Percentiles rank a stretch among this genome's conserved stretches.
Evolutionary conservation across 2,888 invertebrate species (phyloP).

Genomic region (Tetragonula carbonaria): DNA sequence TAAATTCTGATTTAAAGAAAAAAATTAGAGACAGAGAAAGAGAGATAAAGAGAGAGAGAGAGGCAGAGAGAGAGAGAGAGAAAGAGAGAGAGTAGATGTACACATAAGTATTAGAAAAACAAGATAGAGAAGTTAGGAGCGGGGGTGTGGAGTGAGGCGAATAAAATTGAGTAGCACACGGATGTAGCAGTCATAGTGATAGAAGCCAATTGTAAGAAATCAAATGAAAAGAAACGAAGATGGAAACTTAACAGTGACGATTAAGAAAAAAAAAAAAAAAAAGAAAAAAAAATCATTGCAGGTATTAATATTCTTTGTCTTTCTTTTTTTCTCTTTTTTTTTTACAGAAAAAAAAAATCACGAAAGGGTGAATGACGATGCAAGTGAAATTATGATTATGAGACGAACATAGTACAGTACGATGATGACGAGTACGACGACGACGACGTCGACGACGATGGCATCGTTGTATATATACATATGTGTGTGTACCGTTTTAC

Average conservation of each 20-base stretch:
- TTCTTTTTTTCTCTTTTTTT: not conserved
- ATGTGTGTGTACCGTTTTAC: conserved; percentile 50
- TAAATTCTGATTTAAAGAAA: conserved; percentile 20
- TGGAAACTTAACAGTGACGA: not conserved
- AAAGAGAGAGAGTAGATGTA: not conserved
- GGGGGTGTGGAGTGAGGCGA: not conserved
- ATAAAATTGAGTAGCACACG: not conserved
- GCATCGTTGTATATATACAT: conserved; percentile 28
- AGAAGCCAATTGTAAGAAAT: not conserved
- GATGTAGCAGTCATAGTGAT: not conserved
- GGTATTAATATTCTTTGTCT: not conserved
- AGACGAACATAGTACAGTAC: not conserved
- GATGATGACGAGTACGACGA: not conserved
- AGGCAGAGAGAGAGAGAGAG: not conserved
- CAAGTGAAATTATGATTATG: conserved; percentile 10
- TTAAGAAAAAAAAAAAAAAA: not conserved
- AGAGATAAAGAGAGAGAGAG: not conserved
- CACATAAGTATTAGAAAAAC: not conserved
- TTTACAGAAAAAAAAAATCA: not conserved
- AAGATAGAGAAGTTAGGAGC: not conserved
- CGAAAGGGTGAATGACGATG: not conserved
- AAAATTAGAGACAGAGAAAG: conserved; percentile 12
- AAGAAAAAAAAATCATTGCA: not conserved
- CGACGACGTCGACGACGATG: not conserved
- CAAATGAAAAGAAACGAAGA: not conserved